A percentile compares a stretch with the other conserved stretches of the same genome.
These are phyloP conservation scores for Cyclophora punctaria DNA, from an alignment of 2,888 invertebrate species.

Conservation along the genomic window DNA sequence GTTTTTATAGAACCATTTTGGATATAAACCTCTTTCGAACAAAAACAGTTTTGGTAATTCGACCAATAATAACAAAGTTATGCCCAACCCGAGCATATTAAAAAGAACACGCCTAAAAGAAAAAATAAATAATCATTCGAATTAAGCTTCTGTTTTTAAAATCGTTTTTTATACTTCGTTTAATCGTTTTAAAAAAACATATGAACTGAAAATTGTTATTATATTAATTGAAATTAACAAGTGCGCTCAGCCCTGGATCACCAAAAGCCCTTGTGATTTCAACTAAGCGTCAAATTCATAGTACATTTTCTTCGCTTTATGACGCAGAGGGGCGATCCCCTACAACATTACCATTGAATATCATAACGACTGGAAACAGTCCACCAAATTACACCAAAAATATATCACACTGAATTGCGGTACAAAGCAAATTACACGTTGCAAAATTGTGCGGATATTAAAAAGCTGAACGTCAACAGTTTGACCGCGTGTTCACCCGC, in stretches of 20 bases:
- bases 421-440: conserved; percentile 27
- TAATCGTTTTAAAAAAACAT: no score
- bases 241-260: conserved; percentile 32
- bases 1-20: no score
- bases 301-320: conserved; percentile 52
- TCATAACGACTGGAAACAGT: conserved; percentile 32
- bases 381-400: conserved; percentile 11
- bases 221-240: no score
- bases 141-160: no score
- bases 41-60: no score
- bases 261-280: conserved; percentile 35
- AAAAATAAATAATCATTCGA: no score
- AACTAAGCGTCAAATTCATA: conserved; percentile 58
- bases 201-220: no score
- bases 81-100: no score
- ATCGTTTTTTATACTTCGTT: no score
- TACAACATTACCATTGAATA: conserved; percentile 50
- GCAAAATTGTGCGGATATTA: conserved; percentile 39
- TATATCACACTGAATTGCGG: conserved; percentile 4
- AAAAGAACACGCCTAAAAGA: no score
- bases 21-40: no score
- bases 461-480: conserved; percentile 52
- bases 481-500: conserved; percentile 28
- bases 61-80: no score
- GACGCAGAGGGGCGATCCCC: conserved; percentile 47